Conservation (phyloP, 1,140 invertebrate species). For the Eriocheir sinensis region DNA sequence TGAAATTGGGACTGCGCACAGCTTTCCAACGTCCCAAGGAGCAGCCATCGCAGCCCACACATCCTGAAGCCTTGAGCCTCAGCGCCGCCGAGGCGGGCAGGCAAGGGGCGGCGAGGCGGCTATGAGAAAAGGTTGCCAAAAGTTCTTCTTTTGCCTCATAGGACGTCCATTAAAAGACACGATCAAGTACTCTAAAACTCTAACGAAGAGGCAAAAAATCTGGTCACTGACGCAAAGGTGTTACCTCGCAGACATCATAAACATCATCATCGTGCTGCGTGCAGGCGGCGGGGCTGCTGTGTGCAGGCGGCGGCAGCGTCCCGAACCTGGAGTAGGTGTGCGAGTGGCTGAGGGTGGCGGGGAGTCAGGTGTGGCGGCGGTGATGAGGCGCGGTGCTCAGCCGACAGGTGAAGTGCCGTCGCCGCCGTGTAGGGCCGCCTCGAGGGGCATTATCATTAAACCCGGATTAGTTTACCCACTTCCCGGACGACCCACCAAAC, state of each 20-base stretch:
- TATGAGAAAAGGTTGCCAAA: too few species aligned
- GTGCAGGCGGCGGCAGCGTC: not conserved
- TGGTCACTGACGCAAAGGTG: not conserved
- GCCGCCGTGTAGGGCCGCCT: not conserved
- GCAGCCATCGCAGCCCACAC: not conserved
- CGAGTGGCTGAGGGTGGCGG: not conserved
- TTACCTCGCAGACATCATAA: too few species aligned
- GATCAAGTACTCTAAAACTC: too few species aligned
- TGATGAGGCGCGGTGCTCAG: slow-evolving; percentile 38
- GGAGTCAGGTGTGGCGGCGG: slow-evolving; percentile 10
- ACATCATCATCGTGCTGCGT: too few species aligned
- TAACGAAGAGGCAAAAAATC: too few species aligned
- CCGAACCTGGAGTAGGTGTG: not conserved
- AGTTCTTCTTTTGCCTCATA: too few species aligned
- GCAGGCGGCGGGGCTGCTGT: not conserved
- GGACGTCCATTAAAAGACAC: too few species aligned
- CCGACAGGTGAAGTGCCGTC: slow-evolving; percentile 44
- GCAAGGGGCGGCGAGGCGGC: too few species aligned
- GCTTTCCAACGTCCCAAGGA: too few species aligned
- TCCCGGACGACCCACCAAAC: slow-evolving; percentile 4
- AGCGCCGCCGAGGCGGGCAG: not conserved
- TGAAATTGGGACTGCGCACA: too few species aligned
- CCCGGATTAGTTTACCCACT: slow-evolving; percentile 19
- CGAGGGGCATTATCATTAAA: slow-evolving; percentile 49
- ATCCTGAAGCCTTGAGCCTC: not conserved